Evolutionary conservation across 1,140 invertebrate species (phyloP), one percentile per base, ranked within the genome.

Genomic region (Lasioglossum baleicum): DNA sequence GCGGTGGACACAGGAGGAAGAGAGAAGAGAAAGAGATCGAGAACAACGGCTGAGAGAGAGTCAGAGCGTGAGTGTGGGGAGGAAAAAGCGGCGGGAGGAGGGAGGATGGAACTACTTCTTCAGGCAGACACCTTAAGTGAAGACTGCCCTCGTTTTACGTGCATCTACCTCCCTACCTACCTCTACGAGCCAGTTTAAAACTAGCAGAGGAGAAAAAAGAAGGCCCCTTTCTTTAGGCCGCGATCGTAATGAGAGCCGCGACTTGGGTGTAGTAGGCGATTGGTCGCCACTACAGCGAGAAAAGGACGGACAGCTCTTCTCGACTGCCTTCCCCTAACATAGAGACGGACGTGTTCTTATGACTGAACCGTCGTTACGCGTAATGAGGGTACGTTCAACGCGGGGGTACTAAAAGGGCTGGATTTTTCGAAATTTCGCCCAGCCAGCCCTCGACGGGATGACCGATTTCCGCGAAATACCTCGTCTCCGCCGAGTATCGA

Each of bases 101-200:
- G 60, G 35, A 72, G n/a, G 70, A 60, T 66, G 63, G 56, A 77
- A 81, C 84, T 85, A 82, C 86, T 87, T 88, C 83, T 87, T 86
- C 83, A 68, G 80, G 74, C 75, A 76, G 84, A 75, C 85, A 42
- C 83, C 79, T 88, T 83, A 87, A 87, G 85, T 83, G 85, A 87
- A 85, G 81, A 75, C 69, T 80, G 56, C 71, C 73, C 64, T 74
- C 58, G 60, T 56, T 22, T 10, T 73, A 71, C 44, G 63, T 79
- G 76, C 69, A 48, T 73, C 22, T 53, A 20, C 42, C 70, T 69
- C 26, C 72, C 51, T 51, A 66, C 56, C 79, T 72, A 67, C 75
- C 63, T 71, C 42, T 63, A 56, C 51, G 56, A 71, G 73, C 58
- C 53, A 66, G 76, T n/a, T 77, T 80, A 73, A 87, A 87, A 87